Conservation (phyloP, 2,797 vertebrate species). For the Mareca penelope region DNA sequence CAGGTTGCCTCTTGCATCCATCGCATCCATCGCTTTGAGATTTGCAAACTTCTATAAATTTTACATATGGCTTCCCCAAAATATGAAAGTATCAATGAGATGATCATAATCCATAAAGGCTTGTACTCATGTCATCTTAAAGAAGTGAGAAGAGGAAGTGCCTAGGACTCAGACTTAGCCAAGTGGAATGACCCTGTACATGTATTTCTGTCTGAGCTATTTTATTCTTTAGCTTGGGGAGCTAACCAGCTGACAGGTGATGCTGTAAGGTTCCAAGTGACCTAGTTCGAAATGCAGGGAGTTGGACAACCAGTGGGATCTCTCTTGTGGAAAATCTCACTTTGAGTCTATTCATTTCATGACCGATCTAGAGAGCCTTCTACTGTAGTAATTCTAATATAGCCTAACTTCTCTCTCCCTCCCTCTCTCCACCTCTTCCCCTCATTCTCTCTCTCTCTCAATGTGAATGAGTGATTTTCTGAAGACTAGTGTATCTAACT, state of each 20-base stretch:
- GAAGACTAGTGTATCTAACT: neutral
- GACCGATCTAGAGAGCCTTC: neutral
- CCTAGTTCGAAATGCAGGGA: neutral
- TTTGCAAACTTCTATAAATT: neutral
- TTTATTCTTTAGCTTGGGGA: neutral
- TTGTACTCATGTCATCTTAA: neutral
- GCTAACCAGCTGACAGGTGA: neutral
- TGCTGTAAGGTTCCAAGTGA: neutral
- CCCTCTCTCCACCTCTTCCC: too few species aligned
- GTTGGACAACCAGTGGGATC: neutral
- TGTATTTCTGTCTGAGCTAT: neutral
- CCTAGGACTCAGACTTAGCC: neutral
- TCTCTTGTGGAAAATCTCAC: neutral
- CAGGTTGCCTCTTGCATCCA: neutral
- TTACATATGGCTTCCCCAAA: neutral
- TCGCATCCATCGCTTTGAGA: neutral
- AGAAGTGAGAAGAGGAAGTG: neutral
- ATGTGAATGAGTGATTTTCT: neutral
- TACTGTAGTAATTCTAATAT: neutral
- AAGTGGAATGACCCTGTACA: neutral
- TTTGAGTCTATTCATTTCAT: neutral
- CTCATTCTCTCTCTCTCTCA: neutral
- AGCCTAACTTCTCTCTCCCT: too few species aligned
- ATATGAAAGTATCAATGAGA: neutral
- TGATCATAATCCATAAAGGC: neutral